A percentile compares a stretch with the other conserved stretches of the same genome.
Conservation (phyloP, 2,113 vertebrate genomes). For the Malaclemys terrapin region DNA sequence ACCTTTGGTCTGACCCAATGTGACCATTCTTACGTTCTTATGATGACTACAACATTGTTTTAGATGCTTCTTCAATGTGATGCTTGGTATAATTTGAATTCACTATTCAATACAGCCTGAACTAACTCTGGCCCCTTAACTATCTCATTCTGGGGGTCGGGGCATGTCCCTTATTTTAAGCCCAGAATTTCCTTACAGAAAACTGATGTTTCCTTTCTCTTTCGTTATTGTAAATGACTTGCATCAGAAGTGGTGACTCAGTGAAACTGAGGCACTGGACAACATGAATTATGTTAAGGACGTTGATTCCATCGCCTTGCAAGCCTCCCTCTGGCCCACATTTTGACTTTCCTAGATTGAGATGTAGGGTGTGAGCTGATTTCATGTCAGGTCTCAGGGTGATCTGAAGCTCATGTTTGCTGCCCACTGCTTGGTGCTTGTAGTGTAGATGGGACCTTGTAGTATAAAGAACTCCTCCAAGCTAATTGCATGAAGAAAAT, state of each 20-base stretch:
- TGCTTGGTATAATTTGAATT: background rate
- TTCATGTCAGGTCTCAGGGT: background rate
- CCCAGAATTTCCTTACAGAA: constrained; percentile 24
- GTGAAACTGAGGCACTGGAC: background rate
- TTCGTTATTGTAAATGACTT: background rate
- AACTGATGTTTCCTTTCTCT: background rate
- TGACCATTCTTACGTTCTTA: too few species aligned
- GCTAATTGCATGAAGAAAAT: background rate
- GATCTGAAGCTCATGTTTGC: rapidly evolving
- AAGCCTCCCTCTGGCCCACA: background rate
- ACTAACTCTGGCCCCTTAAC: too few species aligned
- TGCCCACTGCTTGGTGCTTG: background rate
- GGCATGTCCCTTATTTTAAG: constrained; percentile 12
- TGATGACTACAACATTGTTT: background rate
- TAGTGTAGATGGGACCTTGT: rapidly evolving
- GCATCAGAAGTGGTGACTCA: background rate
- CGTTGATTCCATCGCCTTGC: background rate
- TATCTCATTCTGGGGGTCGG: rapidly evolving
- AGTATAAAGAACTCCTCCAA: background rate
- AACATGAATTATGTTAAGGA: rapidly evolving
- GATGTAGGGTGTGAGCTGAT: background rate
- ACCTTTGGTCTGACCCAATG: too few species aligned
- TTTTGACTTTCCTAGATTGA: background rate
- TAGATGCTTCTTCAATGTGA: background rate
- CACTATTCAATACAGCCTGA: background rate